Percentiles rank a stretch among this genome's conserved stretches.
Conservation (phyloP, 2,888 invertebrate genomes). For the Panorpa germanica region DNA sequence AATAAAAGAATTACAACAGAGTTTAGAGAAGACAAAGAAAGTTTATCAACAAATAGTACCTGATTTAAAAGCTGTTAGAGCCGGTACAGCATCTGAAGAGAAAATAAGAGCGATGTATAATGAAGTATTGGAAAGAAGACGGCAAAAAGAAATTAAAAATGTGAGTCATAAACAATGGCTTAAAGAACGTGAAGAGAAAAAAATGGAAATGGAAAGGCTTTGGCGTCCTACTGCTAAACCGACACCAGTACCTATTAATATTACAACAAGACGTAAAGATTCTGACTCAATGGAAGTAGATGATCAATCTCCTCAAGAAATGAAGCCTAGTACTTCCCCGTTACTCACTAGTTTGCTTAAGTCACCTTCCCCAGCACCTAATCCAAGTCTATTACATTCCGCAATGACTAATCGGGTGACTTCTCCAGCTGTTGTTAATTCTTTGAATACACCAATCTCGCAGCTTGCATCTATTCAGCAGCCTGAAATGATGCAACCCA, state of each 20-base stretch:
- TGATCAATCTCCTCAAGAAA: conserved; percentile 15
- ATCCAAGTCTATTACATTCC: conserved; percentile 27
- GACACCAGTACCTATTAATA: conserved; percentile 7
- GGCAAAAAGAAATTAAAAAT: conserved; percentile 46
- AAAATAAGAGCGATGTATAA: conserved; percentile 55
- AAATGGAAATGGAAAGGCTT: conserved; percentile 35
- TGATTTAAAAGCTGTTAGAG: conserved; percentile 29
- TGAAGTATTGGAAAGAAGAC: conserved; percentile 52
- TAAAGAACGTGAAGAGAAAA: conserved; percentile 43
- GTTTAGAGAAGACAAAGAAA: conserved; percentile 48
- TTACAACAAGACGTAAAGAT: conserved; percentile 6
- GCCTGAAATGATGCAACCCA: conserved; percentile 3
- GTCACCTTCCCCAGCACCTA: conserved; percentile 35
- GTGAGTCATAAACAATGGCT: conserved; percentile 39
- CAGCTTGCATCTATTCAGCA: conserved; percentile 7
- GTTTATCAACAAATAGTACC: conserved; percentile 52
- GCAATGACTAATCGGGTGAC: conserved; percentile 27
- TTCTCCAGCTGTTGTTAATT: conserved; percentile 25
- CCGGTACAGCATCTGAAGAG: conserved; percentile 40
- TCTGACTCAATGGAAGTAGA: conserved; percentile 16
- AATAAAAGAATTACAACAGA: conserved; percentile 53
- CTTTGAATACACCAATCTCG: conserved; percentile 19
- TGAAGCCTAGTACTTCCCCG: conserved; percentile 49
- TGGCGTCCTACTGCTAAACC: conserved; percentile 29
- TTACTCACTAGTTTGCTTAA: conserved; percentile 68